A percentile compares a stretch with the other conserved stretches of the same genome.
phyloP scores from a whole-genome alignment of 2,888 invertebrate species.

The Sesia apiformis region DNA sequence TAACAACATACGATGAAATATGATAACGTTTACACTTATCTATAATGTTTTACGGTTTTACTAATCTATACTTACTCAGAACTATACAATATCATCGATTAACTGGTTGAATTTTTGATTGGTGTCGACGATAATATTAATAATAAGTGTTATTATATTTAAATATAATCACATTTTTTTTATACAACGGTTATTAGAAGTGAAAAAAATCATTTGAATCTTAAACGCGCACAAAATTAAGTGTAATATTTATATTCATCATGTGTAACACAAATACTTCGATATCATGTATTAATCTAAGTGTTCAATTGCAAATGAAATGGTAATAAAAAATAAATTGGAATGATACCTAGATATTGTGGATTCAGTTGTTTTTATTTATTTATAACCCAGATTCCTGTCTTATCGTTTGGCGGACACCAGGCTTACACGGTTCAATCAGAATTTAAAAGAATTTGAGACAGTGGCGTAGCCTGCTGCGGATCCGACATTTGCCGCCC shows the following conservation, averaged over 20 bases:
- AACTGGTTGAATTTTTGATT: no score
- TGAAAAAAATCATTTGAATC: no score
- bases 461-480: no score
- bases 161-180: neutral
- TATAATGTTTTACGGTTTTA: no score
- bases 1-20: no score
- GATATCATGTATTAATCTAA: constrained; percentile 15
- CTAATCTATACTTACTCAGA: no score
- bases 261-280: neutral
- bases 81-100: no score
- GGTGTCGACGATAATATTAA: neutral
- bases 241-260: neutral
- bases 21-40: no score
- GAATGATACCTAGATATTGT: constrained; percentile 48
- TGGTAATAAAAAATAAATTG: constrained; percentile 40
- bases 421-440: no score
- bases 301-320: constrained; percentile 37
- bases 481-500: no score
- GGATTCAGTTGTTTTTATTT: constrained; percentile 37
- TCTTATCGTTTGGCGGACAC: neutral
- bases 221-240: neutral
- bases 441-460: no score
- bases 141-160: neutral
- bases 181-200: neutral
- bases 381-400: constrained; percentile 11